These are phyloP conservation scores for Atlantisia rogersi DNA, from an alignment of 2,113 vertebrate species.

Conservation along the genomic window DNA sequence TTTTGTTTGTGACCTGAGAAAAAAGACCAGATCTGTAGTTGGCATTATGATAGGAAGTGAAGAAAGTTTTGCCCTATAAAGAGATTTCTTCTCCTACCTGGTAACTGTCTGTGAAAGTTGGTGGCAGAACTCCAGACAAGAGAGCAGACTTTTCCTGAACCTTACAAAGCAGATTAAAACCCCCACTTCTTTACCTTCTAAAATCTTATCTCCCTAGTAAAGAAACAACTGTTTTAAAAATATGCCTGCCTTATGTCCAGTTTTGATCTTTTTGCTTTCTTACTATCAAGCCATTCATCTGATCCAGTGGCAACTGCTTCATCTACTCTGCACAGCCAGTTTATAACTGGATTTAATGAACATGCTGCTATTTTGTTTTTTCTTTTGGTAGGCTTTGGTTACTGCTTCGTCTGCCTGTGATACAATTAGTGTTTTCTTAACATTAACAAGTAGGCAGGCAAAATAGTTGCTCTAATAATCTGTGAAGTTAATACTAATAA, in stretches of 20 bases:
- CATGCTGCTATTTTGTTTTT: too few relatives aligned
- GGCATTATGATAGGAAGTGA: neutral
- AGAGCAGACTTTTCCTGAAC: neutral
- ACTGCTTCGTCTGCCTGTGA: neutral
- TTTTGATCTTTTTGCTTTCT: slow-evolving; percentile 1
- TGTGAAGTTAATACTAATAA: neutral
- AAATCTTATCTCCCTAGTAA: neutral
- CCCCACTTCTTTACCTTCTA: neutral
- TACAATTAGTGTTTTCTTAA: neutral
- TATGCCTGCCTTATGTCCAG: neutral
- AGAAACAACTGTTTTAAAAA: neutral
- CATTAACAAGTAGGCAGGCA: neutral
- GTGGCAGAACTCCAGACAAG: neutral
- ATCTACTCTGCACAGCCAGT: neutral
- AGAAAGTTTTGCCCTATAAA: neutral
- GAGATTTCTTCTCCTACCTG: neutral
- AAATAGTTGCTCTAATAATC: neutral
- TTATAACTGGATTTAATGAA: neutral
- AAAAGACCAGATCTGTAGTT: neutral
- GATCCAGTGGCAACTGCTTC: neutral
- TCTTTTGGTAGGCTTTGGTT: neutral
- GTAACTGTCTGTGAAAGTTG: neutral
- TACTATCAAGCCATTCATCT: neutral
- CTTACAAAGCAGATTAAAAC: neutral
- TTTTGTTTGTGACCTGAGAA: neutral